Evolutionary conservation across 2,797 vertebrate genomes (phyloP).

Genomic region (Lates japonicus): DNA sequence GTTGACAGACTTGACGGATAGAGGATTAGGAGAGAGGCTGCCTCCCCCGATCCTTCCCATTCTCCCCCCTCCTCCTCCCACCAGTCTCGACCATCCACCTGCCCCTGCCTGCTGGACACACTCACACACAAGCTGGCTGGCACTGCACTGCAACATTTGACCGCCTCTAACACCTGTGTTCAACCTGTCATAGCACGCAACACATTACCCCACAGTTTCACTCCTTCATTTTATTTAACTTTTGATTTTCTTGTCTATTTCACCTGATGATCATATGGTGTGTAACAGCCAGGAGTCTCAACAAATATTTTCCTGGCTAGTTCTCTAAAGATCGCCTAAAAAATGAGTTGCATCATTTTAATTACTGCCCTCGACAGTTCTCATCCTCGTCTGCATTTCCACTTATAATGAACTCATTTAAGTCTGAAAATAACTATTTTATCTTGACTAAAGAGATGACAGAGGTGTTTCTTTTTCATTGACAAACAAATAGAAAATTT

Average conservation of each 20-base stretch:
- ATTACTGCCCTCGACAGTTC: not conserved
- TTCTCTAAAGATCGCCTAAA: no score
- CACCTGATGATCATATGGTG: not conserved
- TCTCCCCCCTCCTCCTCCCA: constrained; percentile 1
- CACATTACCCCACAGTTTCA: not conserved
- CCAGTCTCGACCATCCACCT: constrained; percentile 47
- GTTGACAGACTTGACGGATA: constrained; percentile 83
- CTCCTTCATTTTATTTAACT: not conserved
- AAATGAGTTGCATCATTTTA: no score
- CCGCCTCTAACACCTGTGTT: constrained; percentile 12
- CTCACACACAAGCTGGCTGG: not conserved
- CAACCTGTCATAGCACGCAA: not conserved
- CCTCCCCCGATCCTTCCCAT: constrained; percentile 16
- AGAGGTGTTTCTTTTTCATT: constrained; percentile 1
- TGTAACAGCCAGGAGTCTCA: no score
- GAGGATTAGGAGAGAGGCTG: constrained; percentile 70
- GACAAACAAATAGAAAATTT: not conserved
- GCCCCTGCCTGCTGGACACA: constrained; percentile 38
- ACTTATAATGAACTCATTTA: no score
- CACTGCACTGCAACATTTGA: constrained; percentile 7
- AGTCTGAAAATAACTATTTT: no score
- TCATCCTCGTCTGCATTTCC: not conserved
- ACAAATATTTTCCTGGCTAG: not conserved
- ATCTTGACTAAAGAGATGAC: not conserved
- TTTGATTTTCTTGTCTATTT: not conserved